phyloP scores from a whole-genome alignment of 2,888 invertebrate species.

The Tipula lateralis region DNA sequence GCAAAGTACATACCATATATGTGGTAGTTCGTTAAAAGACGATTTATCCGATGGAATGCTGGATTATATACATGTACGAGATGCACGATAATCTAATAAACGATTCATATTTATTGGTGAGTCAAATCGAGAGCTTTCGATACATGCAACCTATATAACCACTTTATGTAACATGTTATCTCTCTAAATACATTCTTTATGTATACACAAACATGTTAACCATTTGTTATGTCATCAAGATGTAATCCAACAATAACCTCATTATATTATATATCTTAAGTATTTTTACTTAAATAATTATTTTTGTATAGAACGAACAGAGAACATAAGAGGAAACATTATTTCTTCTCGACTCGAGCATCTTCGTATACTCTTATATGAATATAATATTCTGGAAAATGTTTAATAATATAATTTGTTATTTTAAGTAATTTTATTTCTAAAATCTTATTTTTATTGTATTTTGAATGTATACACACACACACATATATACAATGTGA shows the following conservation, averaged over 20 bases:
- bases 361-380: background rate
- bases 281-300: background rate
- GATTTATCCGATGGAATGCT: background rate
- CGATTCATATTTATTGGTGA: background rate
- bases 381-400: background rate
- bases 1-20: background rate
- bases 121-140: background rate
- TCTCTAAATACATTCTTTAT: background rate
- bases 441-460: background rate
- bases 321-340: background rate
- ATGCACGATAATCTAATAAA: background rate
- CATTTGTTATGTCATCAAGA: background rate
- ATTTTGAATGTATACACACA: background rate
- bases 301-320: background rate
- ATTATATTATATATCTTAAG: background rate
- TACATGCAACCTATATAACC: background rate
- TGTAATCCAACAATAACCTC: background rate
- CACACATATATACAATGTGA: background rate
- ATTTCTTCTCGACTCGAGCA: background rate
- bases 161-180: background rate
- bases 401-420: background rate
- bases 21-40: background rate
- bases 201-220: background rate
- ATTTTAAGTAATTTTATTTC: background rate
- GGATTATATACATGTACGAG: background rate